These are phyloP conservation scores for Connochaetes taurinus DNA, from an alignment of 2,113 vertebrate genomes.

Conservation along the genomic window DNA sequence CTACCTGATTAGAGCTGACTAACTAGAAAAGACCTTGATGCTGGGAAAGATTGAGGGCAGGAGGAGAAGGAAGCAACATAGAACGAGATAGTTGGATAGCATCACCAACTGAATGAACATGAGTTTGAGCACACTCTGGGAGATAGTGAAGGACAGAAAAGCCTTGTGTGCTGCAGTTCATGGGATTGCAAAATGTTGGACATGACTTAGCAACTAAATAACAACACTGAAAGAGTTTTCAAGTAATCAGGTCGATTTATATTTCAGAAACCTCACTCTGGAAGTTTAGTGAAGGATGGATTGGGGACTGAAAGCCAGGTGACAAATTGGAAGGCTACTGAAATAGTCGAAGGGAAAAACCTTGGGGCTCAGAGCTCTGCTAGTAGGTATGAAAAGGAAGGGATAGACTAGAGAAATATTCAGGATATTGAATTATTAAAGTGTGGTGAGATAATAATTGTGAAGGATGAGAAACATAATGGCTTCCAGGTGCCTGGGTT, in stretches of 20 bases:
- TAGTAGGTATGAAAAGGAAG: neutral
- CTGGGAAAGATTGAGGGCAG: neutral
- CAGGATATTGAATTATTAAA: neutral
- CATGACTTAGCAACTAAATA: neutral
- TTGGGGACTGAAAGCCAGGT: neutral
- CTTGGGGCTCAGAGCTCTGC: neutral
- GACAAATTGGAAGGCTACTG: neutral
- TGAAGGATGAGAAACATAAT: neutral
- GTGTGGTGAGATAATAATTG: neutral
- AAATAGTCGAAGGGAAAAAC: neutral
- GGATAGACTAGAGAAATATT: neutral
- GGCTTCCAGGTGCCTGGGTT: neutral
- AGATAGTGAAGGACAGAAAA: neutral
- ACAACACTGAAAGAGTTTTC: neutral
- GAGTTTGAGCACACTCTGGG: neutral
- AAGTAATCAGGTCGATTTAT: neutral
- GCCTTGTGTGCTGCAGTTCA: neutral
- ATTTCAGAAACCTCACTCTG: neutral
- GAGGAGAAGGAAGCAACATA: neutral
- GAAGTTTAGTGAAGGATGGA: neutral
- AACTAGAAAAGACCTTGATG: neutral
- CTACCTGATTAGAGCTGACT: neutral
- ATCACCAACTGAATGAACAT: neutral
- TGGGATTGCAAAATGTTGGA: neutral
- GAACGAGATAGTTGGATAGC: neutral